These are phyloP conservation scores for Rhyzopertha dominica DNA, from an alignment of 1,140 invertebrate species.

Conservation along the genomic window DNA sequence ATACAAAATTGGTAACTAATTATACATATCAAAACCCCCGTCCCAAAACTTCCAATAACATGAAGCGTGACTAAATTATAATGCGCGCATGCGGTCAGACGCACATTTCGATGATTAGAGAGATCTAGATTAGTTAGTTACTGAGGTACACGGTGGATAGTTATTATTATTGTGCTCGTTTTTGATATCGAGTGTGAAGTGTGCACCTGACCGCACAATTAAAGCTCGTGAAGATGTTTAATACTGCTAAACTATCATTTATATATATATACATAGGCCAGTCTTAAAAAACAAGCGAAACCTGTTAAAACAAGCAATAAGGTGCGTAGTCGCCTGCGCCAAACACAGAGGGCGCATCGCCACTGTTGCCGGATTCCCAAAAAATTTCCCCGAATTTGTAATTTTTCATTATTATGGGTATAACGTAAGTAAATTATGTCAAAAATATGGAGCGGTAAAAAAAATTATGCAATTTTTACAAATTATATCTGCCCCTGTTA, in stretches of 20 bases:
- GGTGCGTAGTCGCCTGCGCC: slow-evolving; percentile 1
- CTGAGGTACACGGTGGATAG: too few species aligned
- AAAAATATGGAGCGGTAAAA: slow-evolving; percentile 13
- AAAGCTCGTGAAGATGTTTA: slow-evolving; percentile 18
- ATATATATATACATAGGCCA: slow-evolving; percentile 15
- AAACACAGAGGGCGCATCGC: slow-evolving; percentile 13
- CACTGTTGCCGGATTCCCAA: slow-evolving; percentile 12
- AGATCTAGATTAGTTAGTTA: slow-evolving; percentile 14
- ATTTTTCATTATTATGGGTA: slow-evolving; percentile 16
- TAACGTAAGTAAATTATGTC: slow-evolving; percentile 11
- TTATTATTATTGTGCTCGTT: too few species aligned
- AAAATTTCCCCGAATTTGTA: slow-evolving; percentile 14
- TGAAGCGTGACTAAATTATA: neutral
- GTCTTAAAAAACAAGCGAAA: slow-evolving; percentile 15
- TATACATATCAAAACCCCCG: neutral
- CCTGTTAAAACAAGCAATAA: neutral
- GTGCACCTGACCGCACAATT: slow-evolving; percentile 15
- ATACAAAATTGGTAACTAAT: neutral
- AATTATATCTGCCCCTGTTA: too few species aligned
- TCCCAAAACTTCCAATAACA: neutral
- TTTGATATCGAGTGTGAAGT: neutral
- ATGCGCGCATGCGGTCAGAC: slow-evolving; percentile 1
- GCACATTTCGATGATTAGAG: slow-evolving; percentile 27
- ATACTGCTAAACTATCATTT: slow-evolving; percentile 17
- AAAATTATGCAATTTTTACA: slow-evolving; percentile 22